A percentile compares a stretch with the other conserved stretches of the same genome.
phyloP scores from a whole-genome alignment of 2,797 vertebrate genomes.

The Cyclopterus lumpus region DNA sequence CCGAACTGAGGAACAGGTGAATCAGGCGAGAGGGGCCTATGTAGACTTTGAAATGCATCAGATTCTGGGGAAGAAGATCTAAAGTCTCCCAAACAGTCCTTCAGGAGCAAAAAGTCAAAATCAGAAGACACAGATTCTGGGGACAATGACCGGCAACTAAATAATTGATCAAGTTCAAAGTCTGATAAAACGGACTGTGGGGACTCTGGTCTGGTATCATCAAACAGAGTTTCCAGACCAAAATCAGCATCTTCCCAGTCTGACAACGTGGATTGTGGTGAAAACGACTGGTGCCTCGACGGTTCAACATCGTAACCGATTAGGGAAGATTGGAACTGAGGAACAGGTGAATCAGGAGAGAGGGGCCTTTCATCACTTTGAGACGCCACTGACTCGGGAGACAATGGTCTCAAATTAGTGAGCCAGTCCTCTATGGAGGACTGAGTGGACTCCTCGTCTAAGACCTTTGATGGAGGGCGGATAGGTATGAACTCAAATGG shows the following conservation, averaged over 20 bases:
- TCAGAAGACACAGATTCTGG: constrained; percentile 50
- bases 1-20: no score
- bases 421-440: not conserved
- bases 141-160: constrained; percentile 22
- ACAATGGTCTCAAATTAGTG: not conserved
- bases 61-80: constrained; percentile 31
- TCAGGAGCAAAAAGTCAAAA: constrained; percentile 18
- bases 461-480: not conserved
- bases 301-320: no score
- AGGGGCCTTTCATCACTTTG: not conserved
- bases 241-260: no score
- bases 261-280: no score
- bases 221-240: not conserved
- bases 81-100: constrained; percentile 33
- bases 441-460: not conserved
- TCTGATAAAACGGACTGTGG: not conserved
- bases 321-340: not conserved
- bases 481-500: not conserved
- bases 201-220: not conserved
- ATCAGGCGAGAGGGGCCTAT: no score
- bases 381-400: not conserved
- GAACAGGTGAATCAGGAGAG: constrained; percentile 26
- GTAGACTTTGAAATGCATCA: not conserved
- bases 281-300: no score
- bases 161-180: not conserved